These are phyloP conservation scores for Anaspis maculata DNA, from an alignment of 2,888 invertebrate species.

Conservation along the genomic window DNA sequence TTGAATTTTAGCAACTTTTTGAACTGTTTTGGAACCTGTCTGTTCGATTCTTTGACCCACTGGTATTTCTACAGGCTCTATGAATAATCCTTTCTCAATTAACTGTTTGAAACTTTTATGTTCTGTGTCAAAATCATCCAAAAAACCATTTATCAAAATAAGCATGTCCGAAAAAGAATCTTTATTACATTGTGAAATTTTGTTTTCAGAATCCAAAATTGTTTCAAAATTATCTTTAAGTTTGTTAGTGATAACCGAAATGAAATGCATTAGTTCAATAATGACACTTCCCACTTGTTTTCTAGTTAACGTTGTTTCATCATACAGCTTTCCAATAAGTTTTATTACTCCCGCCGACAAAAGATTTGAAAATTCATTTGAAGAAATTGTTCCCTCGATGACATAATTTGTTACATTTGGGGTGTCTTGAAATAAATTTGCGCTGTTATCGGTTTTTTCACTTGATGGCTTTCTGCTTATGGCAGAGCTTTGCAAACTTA, in stretches of 20 bases:
- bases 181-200: not conserved
- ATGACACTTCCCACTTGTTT: not conserved
- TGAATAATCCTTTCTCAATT: constrained; percentile 1
- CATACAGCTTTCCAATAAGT: not conserved
- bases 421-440: no score
- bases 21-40: not conserved
- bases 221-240: not conserved
- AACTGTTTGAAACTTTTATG: constrained; percentile 6
- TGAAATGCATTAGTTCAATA: not conserved
- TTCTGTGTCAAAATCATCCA: constrained; percentile 3
- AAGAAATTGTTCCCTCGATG: no score
- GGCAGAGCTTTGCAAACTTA: no score
- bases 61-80: constrained; percentile 1
- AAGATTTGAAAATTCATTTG: no score
- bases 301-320: not conserved
- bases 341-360: no score
- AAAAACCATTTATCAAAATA: not conserved
- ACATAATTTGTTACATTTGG: no score
- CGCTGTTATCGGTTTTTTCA: no score
- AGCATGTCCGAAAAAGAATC: not conserved
- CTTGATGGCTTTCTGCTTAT: no score
- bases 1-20: constrained; percentile 4
- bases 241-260: not conserved
- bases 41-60: constrained; percentile 4
- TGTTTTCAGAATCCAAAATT: not conserved